A percentile compares a stretch with the other conserved stretches of the same genome.
These are phyloP conservation scores for Ceyx melanurus DNA, from an alignment of 2,113 vertebrate species.

Conservation along the genomic window DNA sequence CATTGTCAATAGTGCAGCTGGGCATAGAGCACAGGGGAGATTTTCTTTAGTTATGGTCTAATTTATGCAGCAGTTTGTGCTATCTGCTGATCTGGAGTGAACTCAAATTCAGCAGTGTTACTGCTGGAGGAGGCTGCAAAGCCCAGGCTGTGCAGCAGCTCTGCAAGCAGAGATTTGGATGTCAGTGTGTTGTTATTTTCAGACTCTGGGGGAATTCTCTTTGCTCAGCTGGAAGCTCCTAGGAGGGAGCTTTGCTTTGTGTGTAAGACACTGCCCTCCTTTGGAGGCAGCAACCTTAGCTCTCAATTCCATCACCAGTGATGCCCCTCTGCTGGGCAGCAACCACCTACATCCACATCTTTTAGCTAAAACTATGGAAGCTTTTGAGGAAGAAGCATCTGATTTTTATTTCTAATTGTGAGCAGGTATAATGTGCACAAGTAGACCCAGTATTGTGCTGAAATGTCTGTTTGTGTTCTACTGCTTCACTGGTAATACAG, in stretches of 20 bases:
- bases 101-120: background rate
- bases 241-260: background rate
- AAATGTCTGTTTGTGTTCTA: background rate
- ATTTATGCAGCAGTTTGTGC: background rate
- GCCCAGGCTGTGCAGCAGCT: rapidly evolving
- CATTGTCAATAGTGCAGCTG: background rate
- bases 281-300: background rate
- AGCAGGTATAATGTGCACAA: background rate
- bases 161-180: background rate
- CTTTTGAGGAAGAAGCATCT: background rate
- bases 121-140: background rate
- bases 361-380: background rate
- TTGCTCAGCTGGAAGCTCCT: background rate
- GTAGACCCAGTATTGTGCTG: background rate
- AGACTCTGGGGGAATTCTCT: background rate
- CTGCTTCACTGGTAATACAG: background rate
- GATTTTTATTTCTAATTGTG: background rate
- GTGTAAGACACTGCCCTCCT: background rate
- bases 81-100: background rate
- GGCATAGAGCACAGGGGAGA: background rate
- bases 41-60: background rate
- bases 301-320: background rate
- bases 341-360: background rate
- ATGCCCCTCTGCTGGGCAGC: background rate
- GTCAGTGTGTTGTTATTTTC: background rate